Conservation (phyloP, 2,113 vertebrate species). For the Nycticorax nycticorax region DNA sequence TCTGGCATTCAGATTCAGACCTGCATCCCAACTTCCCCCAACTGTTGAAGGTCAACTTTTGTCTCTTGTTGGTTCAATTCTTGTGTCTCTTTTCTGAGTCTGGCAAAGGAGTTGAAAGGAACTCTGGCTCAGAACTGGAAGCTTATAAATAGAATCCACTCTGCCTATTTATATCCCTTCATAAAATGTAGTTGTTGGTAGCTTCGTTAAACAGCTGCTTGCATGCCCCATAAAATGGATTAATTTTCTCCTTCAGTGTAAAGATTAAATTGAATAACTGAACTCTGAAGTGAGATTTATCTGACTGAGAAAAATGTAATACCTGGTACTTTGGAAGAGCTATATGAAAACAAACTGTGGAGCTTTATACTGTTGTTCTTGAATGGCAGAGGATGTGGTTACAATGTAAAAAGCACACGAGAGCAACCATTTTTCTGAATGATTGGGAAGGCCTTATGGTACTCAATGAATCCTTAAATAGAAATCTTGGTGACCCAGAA, state of each 20-base stretch:
- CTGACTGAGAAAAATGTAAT: background rate
- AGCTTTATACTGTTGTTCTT: background rate
- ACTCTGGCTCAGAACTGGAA: background rate
- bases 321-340: background rate
- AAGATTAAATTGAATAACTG: background rate
- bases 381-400: background rate
- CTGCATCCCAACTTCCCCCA: background rate
- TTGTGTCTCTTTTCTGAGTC: background rate
- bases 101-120: slow-evolving; percentile 7
- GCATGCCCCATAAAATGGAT: background rate
- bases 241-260: slow-evolving; percentile 1
- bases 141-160: slow-evolving; percentile 30
- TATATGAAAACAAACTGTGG: background rate
- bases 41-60: background rate
- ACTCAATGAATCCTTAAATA: background rate
- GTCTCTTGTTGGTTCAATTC: background rate
- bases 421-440: background rate
- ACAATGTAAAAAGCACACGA: background rate
- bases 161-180: slow-evolving; percentile 44
- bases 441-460: background rate
- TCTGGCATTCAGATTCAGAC: background rate
- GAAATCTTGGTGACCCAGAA: background rate
- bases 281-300: background rate
- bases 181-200: slow-evolving; percentile 9
- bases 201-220: slow-evolving; percentile 19